Conservation (phyloP, 2,888 invertebrate genomes). For the Bellardia bayeri region DNA sequence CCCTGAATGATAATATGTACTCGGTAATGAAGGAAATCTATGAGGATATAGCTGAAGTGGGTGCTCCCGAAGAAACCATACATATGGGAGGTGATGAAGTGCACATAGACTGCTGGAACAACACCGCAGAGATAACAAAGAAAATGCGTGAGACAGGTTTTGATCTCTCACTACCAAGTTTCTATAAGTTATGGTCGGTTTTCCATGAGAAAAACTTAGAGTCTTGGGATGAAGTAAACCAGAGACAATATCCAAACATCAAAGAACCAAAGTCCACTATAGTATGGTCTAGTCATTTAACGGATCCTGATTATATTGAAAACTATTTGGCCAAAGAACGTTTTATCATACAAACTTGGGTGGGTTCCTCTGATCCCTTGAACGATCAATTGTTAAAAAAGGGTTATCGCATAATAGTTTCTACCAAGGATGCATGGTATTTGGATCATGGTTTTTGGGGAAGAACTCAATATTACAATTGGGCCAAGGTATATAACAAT, state of each 20-base stretch:
- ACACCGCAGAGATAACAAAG: constrained; percentile 87
- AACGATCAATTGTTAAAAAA: constrained; percentile 87
- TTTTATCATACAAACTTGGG: constrained; percentile 94
- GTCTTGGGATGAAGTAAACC: constrained; percentile 86
- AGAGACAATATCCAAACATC: constrained; percentile 77
- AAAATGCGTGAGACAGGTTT: constrained; percentile 87
- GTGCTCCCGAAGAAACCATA: constrained; percentile 87
- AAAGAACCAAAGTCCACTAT: constrained; percentile 86
- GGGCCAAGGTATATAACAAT: constrained; percentile 90
- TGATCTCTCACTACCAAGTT: constrained; percentile 86
- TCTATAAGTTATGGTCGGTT: constrained; percentile 89
- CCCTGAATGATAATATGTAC: constrained; percentile 89
- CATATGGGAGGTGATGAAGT: constrained; percentile 96
- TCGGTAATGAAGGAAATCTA: constrained; percentile 89
- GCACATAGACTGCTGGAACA: constrained; percentile 89
- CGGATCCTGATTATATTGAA: constrained; percentile 87
- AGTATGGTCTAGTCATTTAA: constrained; percentile 93
- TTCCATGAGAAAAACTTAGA: constrained; percentile 87
- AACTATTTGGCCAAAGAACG: constrained; percentile 88
- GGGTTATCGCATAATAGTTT: constrained; percentile 90
- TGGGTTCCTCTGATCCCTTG: constrained; percentile 86
- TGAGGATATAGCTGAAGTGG: constrained; percentile 87
- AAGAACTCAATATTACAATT: constrained; percentile 89
- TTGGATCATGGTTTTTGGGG: constrained; percentile 95
- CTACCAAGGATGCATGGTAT: constrained; percentile 94